Percentiles rank a stretch among this genome's conserved stretches.
These are phyloP conservation scores for Flabesymbios commensalis DNA, from an alignment of 2,888 invertebrate genomes.

Conservation along the genomic window DNA sequence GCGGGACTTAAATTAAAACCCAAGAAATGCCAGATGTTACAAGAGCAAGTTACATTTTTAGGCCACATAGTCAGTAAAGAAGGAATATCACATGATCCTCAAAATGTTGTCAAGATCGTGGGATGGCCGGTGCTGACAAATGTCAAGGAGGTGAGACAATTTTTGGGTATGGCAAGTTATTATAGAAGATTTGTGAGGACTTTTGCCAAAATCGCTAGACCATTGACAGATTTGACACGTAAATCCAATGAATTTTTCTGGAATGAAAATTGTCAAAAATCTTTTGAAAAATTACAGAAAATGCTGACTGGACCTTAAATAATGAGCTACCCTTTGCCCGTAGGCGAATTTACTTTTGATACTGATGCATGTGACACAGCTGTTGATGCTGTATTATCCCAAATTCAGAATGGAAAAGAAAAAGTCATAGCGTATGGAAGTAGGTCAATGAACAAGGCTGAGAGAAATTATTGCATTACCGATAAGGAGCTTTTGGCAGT, in stretches of 20 bases:
- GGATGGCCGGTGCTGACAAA: conserved; percentile 7
- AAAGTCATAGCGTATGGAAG: conserved; percentile 25
- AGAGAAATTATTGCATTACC: conserved; percentile 23
- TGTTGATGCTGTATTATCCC: conserved; percentile 22
- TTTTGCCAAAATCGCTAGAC: conserved; percentile 12
- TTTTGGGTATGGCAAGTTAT: conserved; percentile 9
- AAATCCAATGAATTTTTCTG: neutral
- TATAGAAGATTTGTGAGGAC: conserved; percentile 7
- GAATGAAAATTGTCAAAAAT: neutral
- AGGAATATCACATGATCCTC: conserved; percentile 13
- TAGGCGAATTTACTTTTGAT: neutral
- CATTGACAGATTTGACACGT: conserved; percentile 4
- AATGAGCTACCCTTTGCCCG: neutral
- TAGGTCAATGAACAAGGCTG: conserved; percentile 13
- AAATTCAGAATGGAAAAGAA: conserved; percentile 21
- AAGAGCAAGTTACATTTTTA: conserved; percentile 11
- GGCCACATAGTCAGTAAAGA: conserved; percentile 15
- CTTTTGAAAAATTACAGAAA: conserved; percentile 1
- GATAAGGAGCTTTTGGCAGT: conserved; percentile 23
- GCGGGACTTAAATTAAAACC: neutral
- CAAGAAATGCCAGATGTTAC: conserved; percentile 14
- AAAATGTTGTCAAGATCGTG: conserved; percentile 5
- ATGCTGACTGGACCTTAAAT: neutral
- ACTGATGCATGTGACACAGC: neutral
- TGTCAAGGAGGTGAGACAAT: neutral